Conservation (phyloP, 1,140 invertebrate species). For the Gryon sp. region DNA sequence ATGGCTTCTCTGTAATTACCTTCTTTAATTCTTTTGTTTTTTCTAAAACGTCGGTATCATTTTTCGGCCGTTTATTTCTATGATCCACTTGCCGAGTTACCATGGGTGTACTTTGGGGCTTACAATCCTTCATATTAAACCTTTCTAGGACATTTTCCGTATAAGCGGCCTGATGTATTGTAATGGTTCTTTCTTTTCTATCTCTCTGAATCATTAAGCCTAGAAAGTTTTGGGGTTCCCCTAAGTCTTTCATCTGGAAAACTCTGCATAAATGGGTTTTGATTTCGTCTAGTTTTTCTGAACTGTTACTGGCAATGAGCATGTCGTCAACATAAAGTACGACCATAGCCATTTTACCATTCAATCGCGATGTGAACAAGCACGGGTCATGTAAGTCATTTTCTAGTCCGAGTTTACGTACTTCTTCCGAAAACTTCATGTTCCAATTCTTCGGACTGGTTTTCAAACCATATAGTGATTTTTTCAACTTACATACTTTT, state of each 20-base stretch:
- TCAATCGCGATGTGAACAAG: conserved; percentile 17
- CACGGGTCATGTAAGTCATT: conserved; percentile 41
- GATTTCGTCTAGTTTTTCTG: conserved; percentile 27
- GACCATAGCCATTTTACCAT: conserved; percentile 6
- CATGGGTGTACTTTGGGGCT: conserved; percentile 6
- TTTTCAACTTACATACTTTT: no score
- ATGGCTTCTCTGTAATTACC: conserved; percentile 10
- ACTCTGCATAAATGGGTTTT: conserved; percentile 19
- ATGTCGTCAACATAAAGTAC: conserved; percentile 42
- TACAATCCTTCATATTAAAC: conserved; percentile 3
- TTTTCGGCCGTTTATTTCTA: not conserved
- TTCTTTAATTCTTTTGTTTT: not conserved
- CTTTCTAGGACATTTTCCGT: conserved; percentile 47
- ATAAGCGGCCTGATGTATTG: conserved; percentile 21
- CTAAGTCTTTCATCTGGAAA: conserved; percentile 50
- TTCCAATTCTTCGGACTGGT: not conserved
- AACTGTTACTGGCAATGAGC: conserved; percentile 27
- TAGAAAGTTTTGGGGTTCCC: conserved; percentile 31
- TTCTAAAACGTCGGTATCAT: conserved; percentile 5
- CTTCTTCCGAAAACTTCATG: conserved; percentile 1
- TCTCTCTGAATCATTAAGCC: conserved; percentile 37
- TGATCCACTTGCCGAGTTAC: not conserved
- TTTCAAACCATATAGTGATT: no score
- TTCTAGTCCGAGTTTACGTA: conserved; percentile 34
- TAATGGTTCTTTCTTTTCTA: conserved; percentile 17